Evolutionary conservation across 1,140 invertebrate species (phyloP), one percentile per base, ranked within the genome.

Genomic region (Portunus trituberculatus): DNA sequence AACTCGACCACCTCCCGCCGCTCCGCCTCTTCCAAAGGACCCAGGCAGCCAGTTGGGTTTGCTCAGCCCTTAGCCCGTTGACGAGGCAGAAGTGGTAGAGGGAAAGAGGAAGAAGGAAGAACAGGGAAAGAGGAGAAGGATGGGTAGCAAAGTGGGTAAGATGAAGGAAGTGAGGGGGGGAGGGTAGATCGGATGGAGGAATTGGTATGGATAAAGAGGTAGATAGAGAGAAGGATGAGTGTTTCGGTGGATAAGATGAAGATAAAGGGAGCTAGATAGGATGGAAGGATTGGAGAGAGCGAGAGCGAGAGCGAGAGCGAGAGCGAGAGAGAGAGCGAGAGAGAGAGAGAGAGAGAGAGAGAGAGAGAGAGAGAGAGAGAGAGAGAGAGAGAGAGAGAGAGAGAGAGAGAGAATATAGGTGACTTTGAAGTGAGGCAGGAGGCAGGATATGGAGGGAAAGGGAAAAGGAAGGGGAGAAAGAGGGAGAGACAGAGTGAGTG

Each of bases 341-440:
- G 86, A 88, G 86, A 86, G 84, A 86, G 84, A 86, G 84, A 86
- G 84, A 86, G 84, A 86, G 84, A 86, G 84, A 86, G 84, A 86
- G 84, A 86, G 84, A 86, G 84, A 86, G 84, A 86, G 84, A 86
- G 84, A 86, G 84, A 86, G 84, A 86, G 84, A 86, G 84, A 86
- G 84, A 86, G 84, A 86, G 84, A 86, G 84, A 39, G 84, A 86
- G 84, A 39, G 84, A 86, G 84, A 86, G 84, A 39, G 84, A 86
- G 84, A 86, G 84, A 86, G 84, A 86, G 84, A 86, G 84, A 86
- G 84, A 86, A 20, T 7, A 14, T 59, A 20, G 20, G 52, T 16
- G 52, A 59, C 12, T 20, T 12, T 59, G 52, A 59, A 59, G 0
- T 12, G 20, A 59, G 52, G 20, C 20, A 16, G 52, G 20, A 86